These are phyloP conservation scores for Chlamydotis undulata DNA, from an alignment of 2,113 vertebrate species.

Conservation along the genomic window DNA sequence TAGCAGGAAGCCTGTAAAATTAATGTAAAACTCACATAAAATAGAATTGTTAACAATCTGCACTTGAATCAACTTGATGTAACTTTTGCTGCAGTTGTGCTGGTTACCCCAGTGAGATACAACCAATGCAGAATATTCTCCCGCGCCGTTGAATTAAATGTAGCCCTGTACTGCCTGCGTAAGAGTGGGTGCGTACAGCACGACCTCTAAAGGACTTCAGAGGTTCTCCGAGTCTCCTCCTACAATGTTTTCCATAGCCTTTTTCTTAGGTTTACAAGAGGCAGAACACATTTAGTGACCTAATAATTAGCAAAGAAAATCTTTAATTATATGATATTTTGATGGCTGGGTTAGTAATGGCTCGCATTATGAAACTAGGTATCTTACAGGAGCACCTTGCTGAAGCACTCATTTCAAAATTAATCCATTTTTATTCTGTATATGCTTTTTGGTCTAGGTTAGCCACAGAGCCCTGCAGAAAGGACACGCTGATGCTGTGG, in stretches of 20 bases:
- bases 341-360: neutral
- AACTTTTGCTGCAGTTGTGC: neutral
- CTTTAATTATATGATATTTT: neutral
- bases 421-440: neutral
- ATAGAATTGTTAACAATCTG: neutral
- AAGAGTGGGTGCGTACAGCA: rapidly evolving
- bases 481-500: neutral
- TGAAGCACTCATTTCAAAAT: neutral
- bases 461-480: neutral
- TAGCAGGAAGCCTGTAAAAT: neutral
- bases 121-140: neutral
- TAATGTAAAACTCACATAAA: neutral
- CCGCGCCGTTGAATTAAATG: neutral
- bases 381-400: neutral
- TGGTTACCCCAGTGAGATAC: neutral
- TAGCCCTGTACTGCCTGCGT: neutral
- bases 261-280: neutral
- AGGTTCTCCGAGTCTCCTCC: neutral
- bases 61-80: neutral
- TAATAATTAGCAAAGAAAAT: neutral
- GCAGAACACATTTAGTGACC: neutral
- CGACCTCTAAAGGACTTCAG: neutral
- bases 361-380: neutral
- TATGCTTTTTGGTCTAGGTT: neutral
- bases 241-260: neutral